Conservation (phyloP, 1,140 invertebrate genomes). For the Aricia agestis region DNA sequence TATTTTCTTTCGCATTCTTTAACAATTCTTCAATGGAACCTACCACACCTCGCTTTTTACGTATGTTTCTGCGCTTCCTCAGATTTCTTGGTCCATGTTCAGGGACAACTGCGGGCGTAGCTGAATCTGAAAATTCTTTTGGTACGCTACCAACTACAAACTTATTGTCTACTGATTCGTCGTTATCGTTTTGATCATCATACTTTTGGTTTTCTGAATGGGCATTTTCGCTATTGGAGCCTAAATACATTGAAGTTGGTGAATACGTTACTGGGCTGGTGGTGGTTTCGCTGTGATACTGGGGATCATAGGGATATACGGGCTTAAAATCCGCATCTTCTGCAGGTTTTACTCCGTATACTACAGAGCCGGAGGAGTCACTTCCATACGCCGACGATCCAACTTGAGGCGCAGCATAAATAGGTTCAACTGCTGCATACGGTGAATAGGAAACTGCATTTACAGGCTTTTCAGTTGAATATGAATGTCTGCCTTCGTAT, state of each 20-base stretch:
- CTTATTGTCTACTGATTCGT: slow-evolving; percentile 55
- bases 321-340: slow-evolving; percentile 63
- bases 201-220: slow-evolving; percentile 53
- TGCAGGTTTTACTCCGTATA: slow-evolving; percentile 63
- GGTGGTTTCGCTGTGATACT: slow-evolving; percentile 63
- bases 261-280: slow-evolving; percentile 56
- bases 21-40: slow-evolving; percentile 63
- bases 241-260: slow-evolving; percentile 68
- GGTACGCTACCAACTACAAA: slow-evolving; percentile 78
- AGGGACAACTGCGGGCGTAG: slow-evolving; percentile 76
- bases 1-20: slow-evolving; percentile 51
- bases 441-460: slow-evolving; percentile 47
- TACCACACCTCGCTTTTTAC: slow-evolving; percentile 46
- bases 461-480: slow-evolving; percentile 57
- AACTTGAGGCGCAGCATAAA: slow-evolving; percentile 60
- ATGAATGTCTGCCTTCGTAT: slow-evolving; percentile 62
- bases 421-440: slow-evolving; percentile 67
- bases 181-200: slow-evolving; percentile 43
- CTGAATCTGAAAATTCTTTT: slow-evolving; percentile 72
- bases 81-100: slow-evolving; percentile 78
- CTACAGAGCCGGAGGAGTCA: slow-evolving; percentile 57
- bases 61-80: slow-evolving; percentile 50
- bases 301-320: slow-evolving; percentile 62
- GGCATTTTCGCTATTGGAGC: slow-evolving; percentile 61
- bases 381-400: slow-evolving; percentile 51